Conservation (phyloP, 2,888 invertebrate genomes). For the Synergus laeviventris region DNA sequence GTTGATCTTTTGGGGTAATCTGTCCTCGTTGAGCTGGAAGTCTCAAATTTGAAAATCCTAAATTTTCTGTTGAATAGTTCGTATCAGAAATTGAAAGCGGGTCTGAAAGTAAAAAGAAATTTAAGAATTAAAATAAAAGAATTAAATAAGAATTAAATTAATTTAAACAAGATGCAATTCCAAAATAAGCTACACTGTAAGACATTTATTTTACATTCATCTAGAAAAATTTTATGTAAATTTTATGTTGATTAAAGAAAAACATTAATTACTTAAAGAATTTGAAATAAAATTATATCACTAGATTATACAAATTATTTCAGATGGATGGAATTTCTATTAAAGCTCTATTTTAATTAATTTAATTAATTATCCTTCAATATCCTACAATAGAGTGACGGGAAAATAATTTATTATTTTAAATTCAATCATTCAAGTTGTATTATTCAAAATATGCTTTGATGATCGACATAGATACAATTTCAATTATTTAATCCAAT, state of each 20-base stretch:
- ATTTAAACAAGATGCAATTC: background rate
- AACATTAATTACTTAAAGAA: background rate
- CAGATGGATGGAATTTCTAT: background rate
- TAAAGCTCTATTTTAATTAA: background rate
- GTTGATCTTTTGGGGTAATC: slow-evolving; percentile 54
- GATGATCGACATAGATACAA: background rate
- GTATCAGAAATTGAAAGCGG: background rate
- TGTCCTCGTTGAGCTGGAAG: slow-evolving; percentile 48
- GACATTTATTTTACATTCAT: background rate
- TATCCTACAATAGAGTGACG: background rate
- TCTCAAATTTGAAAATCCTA: slow-evolving; percentile 1
- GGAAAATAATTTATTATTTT: background rate
- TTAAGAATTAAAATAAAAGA: background rate
- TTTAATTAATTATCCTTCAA: background rate
- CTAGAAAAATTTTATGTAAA: background rate
- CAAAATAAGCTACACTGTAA: background rate
- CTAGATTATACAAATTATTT: background rate
- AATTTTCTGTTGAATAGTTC: background rate
- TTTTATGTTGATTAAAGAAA: background rate
- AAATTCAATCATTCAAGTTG: background rate
- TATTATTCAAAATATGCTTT: background rate
- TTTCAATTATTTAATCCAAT: background rate
- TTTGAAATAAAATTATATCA: background rate
- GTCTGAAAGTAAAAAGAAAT: slow-evolving; percentile 8
- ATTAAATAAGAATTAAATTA: background rate